Base-by-base conservation (phyloP, 2,797 vertebrate genomes). In the Pyrocephalus nanus region DNA sequence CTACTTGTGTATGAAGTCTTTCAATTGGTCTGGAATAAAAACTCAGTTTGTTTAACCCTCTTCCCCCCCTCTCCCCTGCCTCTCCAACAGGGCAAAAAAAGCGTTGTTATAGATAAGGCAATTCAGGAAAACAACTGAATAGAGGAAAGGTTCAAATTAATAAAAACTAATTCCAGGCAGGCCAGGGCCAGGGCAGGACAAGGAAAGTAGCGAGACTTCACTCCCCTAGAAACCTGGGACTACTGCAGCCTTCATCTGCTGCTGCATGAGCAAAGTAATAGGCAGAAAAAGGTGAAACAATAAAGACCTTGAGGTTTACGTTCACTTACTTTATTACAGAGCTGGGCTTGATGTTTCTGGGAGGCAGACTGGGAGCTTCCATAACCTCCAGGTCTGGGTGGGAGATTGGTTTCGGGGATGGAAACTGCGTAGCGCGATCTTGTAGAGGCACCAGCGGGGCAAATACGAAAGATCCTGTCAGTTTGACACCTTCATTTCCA, bases 361-460 rank as follows among this genome's bases (percentile, higher is more conserved):
- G 98, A 62, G 98, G 98, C 64, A 98, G 95, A 66, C 87, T 97
- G 48, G 98, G 98, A 58, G 65, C 90, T 80, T 90, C 55, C 5
- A 58, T 8, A 3, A 73, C 20, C 38, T 93, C 88, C 72, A 81
- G 18, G 8, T 48, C 45, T 14, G 82, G 90, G 30, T 89, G 88
- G 32, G 70, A 91, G 51, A 91, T 23, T 43, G 95, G 88, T 27
- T 96, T 95, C 82, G 91, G 85, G 8, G 88, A 58, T 57, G 95
- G 96, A 18, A 96, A 9, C n/a, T 94, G 97, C 12, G 11, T 23
- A 38, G 81, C 12, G 3, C 70, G 47, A 25, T 95, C 88, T 16
- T 92, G 10, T 19, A 84, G 94, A 54, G 86, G 85, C 20, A 70
- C 67, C 3, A 89, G 82, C 21, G 43, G 40, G 8, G 77, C 25